Evolutionary conservation across 1,140 invertebrate species (phyloP), one percentile per base, ranked within the genome.

Genomic region (Spodoptera frugiperda): DNA sequence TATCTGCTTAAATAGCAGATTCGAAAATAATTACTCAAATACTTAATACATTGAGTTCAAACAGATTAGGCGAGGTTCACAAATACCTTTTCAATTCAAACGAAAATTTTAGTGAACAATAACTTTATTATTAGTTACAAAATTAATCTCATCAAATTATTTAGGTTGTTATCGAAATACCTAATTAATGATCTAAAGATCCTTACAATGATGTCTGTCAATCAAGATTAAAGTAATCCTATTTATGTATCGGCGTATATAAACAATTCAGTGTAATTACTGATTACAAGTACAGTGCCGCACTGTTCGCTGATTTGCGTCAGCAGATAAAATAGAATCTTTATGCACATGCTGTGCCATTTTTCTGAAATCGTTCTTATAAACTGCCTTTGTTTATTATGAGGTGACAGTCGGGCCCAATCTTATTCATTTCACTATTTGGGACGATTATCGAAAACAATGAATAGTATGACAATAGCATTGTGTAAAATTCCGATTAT

Each of bases 181-280:
- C 33, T 39, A 39, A 30, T 61, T 15, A 61, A 39, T 39, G n/a
- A 11, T 61, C 30, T 44, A 39, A 61, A 61, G 57, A 61, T 61
- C 33, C 39, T 12, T 33, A 61, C 57, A 61, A 61, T 61, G 33
- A 44, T 61, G n/a, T 4, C 15, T 44, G 57, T 39, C 57, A 61
- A 61, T 61, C 33, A 44, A 44, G 30, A 61, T 39, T 15, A 44
- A 11, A 17, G 30, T 44, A 61, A 61, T 61, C 57, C n/a, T 44
- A 17, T 61, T 61, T 39, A 61, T 55, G 21, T 25, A 25, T 55
- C 1, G 54, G 21, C 19, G 21, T 55, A 55, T 63, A 17, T 63
- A 63, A 63, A 63, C 59, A 63, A 63, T 63, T 63, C 15, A 44
- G 10, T 44, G 33, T 44, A 63, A 63, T 63, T 63, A 63, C 33